Evolutionary conservation across 2,797 vertebrate genomes (phyloP).

Genomic region (Myripristis jacobus): DNA sequence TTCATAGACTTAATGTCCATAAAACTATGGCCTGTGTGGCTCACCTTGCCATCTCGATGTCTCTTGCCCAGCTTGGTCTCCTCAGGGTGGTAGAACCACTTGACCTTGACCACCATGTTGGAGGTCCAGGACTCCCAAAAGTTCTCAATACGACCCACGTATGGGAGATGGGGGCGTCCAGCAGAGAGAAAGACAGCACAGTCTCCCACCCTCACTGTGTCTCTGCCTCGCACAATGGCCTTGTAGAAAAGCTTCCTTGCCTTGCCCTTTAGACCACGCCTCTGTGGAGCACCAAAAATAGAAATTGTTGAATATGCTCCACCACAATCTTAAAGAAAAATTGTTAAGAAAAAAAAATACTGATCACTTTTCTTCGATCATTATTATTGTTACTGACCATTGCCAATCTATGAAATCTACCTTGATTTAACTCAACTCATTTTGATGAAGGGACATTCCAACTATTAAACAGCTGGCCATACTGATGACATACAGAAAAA

Average conservation of each 20-base stretch:
- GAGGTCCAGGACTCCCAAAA: conserved; percentile 98
- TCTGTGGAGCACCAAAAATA: conserved; percentile 78
- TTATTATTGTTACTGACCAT: background rate
- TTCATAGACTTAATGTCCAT: background rate
- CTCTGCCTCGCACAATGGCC: conserved; percentile 94
- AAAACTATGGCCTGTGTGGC: background rate
- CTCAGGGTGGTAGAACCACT: conserved; percentile 99
- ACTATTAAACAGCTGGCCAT: background rate
- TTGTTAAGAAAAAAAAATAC: background rate
- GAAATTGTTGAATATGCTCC: background rate
- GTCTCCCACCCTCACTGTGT: conserved; percentile 92
- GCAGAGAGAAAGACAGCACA: conserved; percentile 97
- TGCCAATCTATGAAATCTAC: background rate
- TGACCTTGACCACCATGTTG: conserved; percentile 98
- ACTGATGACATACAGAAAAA: conserved; percentile 1
- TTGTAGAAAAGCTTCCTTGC: conserved; percentile 98
- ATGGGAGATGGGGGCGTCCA: conserved; percentile 93
- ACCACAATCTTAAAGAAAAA: background rate
- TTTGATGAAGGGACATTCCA: background rate
- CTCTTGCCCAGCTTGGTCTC: conserved; percentile 96
- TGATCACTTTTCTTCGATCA: background rate
- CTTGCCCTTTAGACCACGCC: conserved; percentile 96
- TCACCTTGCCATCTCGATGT: conserved; percentile 89
- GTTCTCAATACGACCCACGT: conserved; percentile 96
- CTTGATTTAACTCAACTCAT: background rate